A percentile compares a stretch with the other conserved stretches of the same genome.
These are phyloP conservation scores for Toxotes chatareus DNA, from an alignment of 2,113 vertebrate species.

Conservation along the genomic window DNA sequence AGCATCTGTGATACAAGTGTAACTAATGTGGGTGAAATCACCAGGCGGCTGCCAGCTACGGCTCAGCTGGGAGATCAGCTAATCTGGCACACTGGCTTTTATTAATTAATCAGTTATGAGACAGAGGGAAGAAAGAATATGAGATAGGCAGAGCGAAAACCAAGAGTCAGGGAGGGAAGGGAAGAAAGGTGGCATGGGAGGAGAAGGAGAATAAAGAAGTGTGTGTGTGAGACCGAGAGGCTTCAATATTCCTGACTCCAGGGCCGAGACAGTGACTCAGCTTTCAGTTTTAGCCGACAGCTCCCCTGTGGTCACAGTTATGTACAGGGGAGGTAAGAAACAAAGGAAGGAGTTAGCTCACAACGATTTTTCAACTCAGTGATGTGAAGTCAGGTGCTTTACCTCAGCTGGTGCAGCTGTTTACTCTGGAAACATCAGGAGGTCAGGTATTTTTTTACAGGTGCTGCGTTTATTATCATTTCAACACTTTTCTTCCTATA, in stretches of 20 bases:
- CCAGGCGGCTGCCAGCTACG: constrained; percentile 30
- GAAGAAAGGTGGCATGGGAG: neutral
- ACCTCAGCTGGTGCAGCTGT: neutral
- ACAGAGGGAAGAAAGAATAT: neutral
- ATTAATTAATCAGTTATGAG: constrained; percentile 65
- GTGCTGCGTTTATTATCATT: too few species aligned
- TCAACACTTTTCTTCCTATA: too few species aligned
- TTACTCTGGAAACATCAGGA: too few species aligned
- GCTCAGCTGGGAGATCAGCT: constrained; percentile 55
- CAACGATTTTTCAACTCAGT: neutral
- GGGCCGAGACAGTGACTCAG: constrained; percentile 52
- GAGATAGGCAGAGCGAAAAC: neutral
- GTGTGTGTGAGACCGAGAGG: neutral
- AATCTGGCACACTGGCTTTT: constrained; percentile 43
- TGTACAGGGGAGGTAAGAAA: neutral
- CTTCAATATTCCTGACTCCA: constrained; percentile 39
- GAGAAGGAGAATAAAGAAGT: neutral
- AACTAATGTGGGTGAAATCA: constrained; percentile 69
- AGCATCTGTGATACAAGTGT: constrained; percentile 45
- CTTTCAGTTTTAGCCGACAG: neutral
- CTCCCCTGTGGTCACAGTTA: neutral
- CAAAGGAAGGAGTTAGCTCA: neutral
- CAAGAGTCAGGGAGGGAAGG: neutral
- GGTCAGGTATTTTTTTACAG: too few species aligned
- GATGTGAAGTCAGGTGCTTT: neutral